Evolutionary conservation across 2,888 invertebrate genomes (phyloP), one percentile per base, ranked within the genome.

Genomic region (Trissolcus japonicus): DNA sequence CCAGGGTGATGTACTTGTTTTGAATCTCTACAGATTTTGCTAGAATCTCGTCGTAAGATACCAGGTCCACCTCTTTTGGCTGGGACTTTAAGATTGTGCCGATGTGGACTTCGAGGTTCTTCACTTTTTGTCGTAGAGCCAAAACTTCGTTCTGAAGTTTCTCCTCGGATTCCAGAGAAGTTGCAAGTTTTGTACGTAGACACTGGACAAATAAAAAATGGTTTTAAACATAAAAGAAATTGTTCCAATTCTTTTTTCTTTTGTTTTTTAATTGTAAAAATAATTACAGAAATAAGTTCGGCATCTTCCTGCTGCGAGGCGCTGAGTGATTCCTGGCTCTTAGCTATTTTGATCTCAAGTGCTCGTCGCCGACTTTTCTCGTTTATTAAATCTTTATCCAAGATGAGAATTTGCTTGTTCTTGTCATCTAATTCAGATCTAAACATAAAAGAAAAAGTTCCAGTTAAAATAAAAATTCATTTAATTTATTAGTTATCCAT

Each of bases 151-250:
- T 91, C 80, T 93, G 92, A 41, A 94, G 87, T 80, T 93, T 92
- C 46, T 92, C 90, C 82, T 94, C 94, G 0, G 92, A 91, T 51
- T 92, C 91, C 85, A 94, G 89, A 0, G 93, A 92, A 0, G 91
- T 91, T 80, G 94, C 93, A 4, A 95, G 72, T 54, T 88, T 85
- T 25, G 83, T 81, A 55, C 88, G 84, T 50, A 90, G 48, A 79
- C 82, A 82, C 81, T 84, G 21, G 4, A 62, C 56, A 53, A 65
- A 54, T 14, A 57, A 59, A 29, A 0, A 7, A 25, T 35, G n/a
- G 40, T 14, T 46, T 51, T 21, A 17, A 40, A 14, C 2, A 53
- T 51, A 29, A 54, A 43, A 72, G 40, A 46, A 29, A 54, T 54
- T 14, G 3, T 7, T 19, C 14, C 6, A 13, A n/a, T 54, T 54